These are phyloP conservation scores for Eurystomus gularis DNA, from an alignment of 2,113 vertebrate genomes.

Conservation along the genomic window DNA sequence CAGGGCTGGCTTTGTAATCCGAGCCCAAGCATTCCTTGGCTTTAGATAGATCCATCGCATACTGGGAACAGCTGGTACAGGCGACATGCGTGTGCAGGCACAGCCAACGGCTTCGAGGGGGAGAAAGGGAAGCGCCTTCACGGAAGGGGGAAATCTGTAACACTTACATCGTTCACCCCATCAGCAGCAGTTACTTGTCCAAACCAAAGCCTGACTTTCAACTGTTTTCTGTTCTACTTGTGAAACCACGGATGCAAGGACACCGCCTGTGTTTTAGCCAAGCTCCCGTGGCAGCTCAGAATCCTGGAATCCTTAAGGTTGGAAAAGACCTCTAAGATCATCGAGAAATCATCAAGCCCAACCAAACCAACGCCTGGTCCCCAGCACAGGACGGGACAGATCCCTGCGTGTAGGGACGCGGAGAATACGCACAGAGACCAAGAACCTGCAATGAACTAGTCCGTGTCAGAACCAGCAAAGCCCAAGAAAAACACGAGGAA, in stretches of 20 bases:
- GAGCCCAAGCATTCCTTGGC: conserved; percentile 17
- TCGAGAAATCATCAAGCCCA: too few relatives aligned
- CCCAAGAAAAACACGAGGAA: background rate
- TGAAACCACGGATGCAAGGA: background rate
- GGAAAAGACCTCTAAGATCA: too few relatives aligned
- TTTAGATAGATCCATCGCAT: background rate
- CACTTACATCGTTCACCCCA: background rate
- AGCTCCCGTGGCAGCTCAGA: background rate
- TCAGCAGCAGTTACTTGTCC: background rate
- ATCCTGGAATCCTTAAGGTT: too few relatives aligned
- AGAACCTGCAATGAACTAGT: background rate
- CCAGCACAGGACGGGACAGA: background rate
- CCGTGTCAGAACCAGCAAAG: background rate
- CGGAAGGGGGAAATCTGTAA: background rate
- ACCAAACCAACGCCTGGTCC: background rate
- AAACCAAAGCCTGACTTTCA: background rate
- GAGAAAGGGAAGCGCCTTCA: background rate
- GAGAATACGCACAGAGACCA: accelerated
- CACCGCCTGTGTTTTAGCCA: background rate
- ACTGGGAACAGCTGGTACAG: background rate
- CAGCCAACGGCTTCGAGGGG: background rate
- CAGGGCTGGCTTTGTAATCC: background rate
- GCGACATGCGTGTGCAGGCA: background rate
- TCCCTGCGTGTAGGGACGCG: accelerated
- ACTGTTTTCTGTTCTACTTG: background rate